These are phyloP conservation scores for Morpho helenor DNA, from an alignment of 2,888 invertebrate species.

Conservation along the genomic window DNA sequence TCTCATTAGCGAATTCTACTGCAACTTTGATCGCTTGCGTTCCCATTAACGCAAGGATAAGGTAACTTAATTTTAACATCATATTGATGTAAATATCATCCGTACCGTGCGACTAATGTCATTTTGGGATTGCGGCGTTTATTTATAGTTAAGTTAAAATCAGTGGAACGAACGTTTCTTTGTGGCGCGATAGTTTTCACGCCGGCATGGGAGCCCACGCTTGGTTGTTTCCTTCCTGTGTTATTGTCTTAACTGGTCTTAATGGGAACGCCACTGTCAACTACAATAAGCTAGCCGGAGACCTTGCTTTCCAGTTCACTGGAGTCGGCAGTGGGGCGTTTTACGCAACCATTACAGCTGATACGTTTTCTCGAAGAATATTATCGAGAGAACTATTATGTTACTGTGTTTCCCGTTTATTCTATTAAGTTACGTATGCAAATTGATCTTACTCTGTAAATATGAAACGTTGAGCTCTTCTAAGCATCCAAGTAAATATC, in stretches of 20 bases:
- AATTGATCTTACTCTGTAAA: conserved; percentile 1
- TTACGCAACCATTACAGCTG: conserved; percentile 67
- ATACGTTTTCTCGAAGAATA: conserved; percentile 56
- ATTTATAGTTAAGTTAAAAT: conserved; percentile 72
- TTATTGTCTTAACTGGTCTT: conserved; percentile 72
- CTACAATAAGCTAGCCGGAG: conserved; percentile 68
- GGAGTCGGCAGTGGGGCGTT: conserved; percentile 62
- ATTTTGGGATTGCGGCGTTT: conserved; percentile 62
- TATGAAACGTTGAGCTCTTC: not conserved
- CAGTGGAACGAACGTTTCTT: conserved; percentile 65
- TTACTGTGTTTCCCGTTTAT: conserved; percentile 2
- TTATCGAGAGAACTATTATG: conserved; percentile 12
- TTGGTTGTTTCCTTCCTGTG: conserved; percentile 74
- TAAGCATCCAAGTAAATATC: not conserved
- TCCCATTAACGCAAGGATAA: conserved; percentile 44
- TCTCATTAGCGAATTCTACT: conserved; percentile 60
- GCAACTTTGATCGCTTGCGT: conserved; percentile 41
- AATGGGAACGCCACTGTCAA: conserved; percentile 67
- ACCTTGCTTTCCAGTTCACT: conserved; percentile 78
- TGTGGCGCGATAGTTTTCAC: conserved; percentile 68
- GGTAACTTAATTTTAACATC: conserved; percentile 55
- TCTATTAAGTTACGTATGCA: conserved; percentile 12
- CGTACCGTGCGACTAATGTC: conserved; percentile 65
- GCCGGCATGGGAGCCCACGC: conserved; percentile 46
- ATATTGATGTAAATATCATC: conserved; percentile 50